Evolutionary conservation across 2,113 vertebrate species (phyloP).

Genomic region (Morone saxatilis): DNA sequence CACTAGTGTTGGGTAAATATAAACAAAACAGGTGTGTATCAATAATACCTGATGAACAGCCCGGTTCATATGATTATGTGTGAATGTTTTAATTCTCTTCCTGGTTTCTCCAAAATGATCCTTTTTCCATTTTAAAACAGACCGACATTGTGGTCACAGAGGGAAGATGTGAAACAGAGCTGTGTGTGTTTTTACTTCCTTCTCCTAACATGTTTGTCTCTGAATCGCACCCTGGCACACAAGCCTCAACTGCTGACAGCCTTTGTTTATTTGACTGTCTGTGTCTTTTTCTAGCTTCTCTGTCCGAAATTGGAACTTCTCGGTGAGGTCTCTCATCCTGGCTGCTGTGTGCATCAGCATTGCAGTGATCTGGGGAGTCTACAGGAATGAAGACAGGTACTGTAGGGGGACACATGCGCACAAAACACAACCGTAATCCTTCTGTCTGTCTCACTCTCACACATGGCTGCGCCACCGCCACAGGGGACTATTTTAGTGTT

Average conservation of each 20-base stretch:
- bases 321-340: conserved; percentile 90
- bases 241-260: not conserved
- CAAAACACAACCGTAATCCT: not conserved
- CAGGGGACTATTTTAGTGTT: not conserved
- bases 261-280: conserved; percentile 23
- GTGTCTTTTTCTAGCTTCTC: conserved; percentile 82
- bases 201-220: not conserved
- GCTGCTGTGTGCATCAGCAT: conserved; percentile 86
- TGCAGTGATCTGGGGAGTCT: conserved; percentile 91
- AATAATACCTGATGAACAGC: not conserved
- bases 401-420: not conserved
- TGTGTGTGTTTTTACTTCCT: not conserved
- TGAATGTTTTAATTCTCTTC: not conserved
- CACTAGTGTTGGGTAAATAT: not conserved
- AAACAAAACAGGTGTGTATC: not conserved
- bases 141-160: not conserved
- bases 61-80: not conserved
- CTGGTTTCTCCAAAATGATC: not conserved
- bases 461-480: not conserved
- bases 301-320: conserved; percentile 80
- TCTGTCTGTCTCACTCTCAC: not conserved
- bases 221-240: not conserved
- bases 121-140: not conserved
- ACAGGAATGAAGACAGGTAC: conserved; percentile 96
- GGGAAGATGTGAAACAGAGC: not conserved